Evolutionary conservation across 1,140 invertebrate genomes (phyloP).

Genomic region (Conopomorpha cramerella): DNA sequence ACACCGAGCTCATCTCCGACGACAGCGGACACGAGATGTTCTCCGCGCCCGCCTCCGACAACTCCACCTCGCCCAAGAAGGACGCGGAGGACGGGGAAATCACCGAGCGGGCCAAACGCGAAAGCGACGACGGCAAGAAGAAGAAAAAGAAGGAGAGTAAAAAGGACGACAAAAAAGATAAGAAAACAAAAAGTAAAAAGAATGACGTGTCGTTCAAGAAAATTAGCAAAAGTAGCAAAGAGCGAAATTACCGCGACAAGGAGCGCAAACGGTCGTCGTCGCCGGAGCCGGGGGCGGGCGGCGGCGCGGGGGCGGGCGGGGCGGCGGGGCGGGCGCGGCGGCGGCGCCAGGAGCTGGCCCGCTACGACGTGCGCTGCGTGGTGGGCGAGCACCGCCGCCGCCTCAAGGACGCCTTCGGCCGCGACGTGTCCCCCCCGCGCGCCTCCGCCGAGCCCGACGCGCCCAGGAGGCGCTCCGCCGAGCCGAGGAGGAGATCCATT

Average conservation of each 20-base stretch:
- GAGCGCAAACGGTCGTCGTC: slow-evolving; percentile 38
- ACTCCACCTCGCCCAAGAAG: slow-evolving; percentile 20
- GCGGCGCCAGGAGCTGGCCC: slow-evolving; percentile 71
- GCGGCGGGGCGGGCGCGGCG: slow-evolving; percentile 17
- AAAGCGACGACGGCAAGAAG: slow-evolving; percentile 13
- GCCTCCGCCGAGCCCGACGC: slow-evolving; percentile 10
- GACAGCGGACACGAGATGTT: slow-evolving; percentile 66
- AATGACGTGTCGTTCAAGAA: slow-evolving; percentile 74
- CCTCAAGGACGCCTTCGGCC: slow-evolving; percentile 78
- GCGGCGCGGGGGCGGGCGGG: slow-evolving; percentile 15
- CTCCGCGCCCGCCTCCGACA: slow-evolving; percentile 54
- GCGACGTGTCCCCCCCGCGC: slow-evolving; percentile 64
- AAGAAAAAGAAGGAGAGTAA: slow-evolving; percentile 49
- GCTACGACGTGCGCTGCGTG: slow-evolving; percentile 80
- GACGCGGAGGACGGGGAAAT: slow-evolving; percentile 61
- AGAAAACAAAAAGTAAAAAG: slow-evolving; percentile 39
- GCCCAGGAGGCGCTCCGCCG: slow-evolving; percentile 3
- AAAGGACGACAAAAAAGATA: slow-evolving; percentile 42
- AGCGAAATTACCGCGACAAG: slow-evolving; percentile 80
- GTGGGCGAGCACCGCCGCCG: slow-evolving; percentile 71
- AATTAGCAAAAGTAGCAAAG: slow-evolving; percentile 77
- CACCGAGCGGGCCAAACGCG: slow-evolving; percentile 52
- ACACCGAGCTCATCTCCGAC: slow-evolving; percentile 74
- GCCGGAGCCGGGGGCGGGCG: slow-evolving; percentile 27
- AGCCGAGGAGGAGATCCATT: too few species aligned